These are phyloP conservation scores for Orchestia grillus DNA, from an alignment of 1,140 invertebrate genomes.

Conservation along the genomic window DNA sequence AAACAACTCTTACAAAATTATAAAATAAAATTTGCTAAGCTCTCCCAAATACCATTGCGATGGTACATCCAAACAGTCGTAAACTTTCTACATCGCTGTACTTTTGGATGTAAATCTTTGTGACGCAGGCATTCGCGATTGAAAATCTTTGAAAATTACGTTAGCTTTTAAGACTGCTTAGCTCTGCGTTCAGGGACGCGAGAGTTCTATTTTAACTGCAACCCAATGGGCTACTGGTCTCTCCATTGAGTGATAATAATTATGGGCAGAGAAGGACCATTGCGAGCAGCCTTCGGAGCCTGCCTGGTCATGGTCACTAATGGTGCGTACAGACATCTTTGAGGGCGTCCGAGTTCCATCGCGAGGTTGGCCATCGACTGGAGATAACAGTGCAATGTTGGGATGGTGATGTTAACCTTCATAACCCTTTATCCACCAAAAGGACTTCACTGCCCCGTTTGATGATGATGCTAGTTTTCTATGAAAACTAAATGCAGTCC, in stretches of 20 bases:
- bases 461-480: too few species aligned
- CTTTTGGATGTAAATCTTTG: background rate
- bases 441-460: too few species aligned
- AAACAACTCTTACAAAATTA: too few species aligned
- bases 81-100: background rate
- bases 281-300: background rate
- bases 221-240: background rate
- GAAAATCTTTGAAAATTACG: background rate
- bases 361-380: background rate
- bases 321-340: background rate
- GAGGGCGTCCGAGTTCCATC: background rate
- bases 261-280: background rate
- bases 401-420: background rate
- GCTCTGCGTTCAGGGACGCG: background rate
- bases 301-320: background rate
- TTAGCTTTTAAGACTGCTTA: background rate
- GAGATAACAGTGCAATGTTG: background rate
- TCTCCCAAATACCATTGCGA: background rate
- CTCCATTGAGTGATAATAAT: conserved; percentile 9
- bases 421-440: too few species aligned
- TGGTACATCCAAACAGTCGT: background rate
- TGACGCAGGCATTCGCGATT: background rate
- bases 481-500: too few species aligned
- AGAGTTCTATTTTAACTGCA: background rate
- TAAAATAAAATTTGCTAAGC: background rate